Conservation (phyloP, 2,797 vertebrate species). For the Dryobates pubescens region DNA sequence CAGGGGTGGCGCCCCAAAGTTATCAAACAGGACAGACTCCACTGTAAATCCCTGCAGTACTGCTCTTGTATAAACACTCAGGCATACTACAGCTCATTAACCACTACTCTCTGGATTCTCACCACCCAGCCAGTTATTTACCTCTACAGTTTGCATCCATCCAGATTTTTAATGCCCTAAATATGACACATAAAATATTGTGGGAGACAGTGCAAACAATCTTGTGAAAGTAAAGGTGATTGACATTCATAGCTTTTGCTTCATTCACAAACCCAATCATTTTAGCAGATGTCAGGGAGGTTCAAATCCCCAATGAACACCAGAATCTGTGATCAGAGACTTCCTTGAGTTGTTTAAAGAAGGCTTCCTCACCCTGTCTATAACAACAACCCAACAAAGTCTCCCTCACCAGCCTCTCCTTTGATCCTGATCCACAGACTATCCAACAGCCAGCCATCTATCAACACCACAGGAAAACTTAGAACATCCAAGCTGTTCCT, state of each 20-base stretch:
- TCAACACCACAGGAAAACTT: neutral
- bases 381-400: neutral
- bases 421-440: neutral
- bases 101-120: neutral
- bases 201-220: neutral
- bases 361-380: neutral
- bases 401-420: neutral
- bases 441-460: neutral
- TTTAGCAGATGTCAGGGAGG: neutral
- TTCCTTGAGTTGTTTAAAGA: neutral
- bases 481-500: neutral
- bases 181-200: neutral
- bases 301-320: neutral
- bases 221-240: neutral
- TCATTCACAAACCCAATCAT: neutral
- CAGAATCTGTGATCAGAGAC: neutral
- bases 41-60: neutral
- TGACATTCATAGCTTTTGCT: neutral
- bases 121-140: neutral
- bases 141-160: neutral
- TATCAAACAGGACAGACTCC: neutral
- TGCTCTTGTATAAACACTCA: neutral
- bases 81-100: neutral
- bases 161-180: neutral
- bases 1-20: no score